Evolutionary conservation across 2,113 vertebrate species (phyloP).

Genomic region (Phyllostomus discolor): DNA sequence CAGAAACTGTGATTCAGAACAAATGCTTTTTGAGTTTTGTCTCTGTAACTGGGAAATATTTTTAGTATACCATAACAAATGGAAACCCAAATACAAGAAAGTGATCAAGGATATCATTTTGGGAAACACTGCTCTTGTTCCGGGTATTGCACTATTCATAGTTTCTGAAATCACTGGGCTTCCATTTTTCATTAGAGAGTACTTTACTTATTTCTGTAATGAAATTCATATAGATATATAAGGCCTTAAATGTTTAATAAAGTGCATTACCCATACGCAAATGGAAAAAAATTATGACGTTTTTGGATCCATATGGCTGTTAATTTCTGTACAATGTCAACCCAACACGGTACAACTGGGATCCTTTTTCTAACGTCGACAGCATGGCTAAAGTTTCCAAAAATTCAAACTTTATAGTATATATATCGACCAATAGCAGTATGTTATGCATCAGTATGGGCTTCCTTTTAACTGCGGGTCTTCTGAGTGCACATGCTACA

Average conservation of each 20-base stretch:
- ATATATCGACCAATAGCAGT: neutral
- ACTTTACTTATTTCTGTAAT: neutral
- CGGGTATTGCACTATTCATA: neutral
- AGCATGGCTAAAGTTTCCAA: slow-evolving; percentile 85
- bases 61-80: neutral
- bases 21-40: neutral
- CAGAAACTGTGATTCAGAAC: neutral
- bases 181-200: neutral
- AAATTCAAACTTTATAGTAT: slow-evolving; percentile 81
- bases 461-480: neutral
- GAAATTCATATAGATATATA: neutral
- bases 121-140: neutral
- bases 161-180: neutral
- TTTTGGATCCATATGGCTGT: slow-evolving; percentile 87
- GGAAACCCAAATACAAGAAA: neutral
- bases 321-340: slow-evolving; percentile 83
- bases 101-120: neutral
- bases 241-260: neutral
- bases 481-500: neutral
- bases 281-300: slow-evolving; percentile 85
- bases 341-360: slow-evolving; percentile 83
- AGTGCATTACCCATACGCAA: neutral
- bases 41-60: neutral
- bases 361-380: slow-evolving; percentile 84
- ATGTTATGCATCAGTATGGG: neutral